These are phyloP conservation scores for Globodera ellingtonae DNA, from an alignment of 1,140 invertebrate genomes.

Conservation along the genomic window DNA sequence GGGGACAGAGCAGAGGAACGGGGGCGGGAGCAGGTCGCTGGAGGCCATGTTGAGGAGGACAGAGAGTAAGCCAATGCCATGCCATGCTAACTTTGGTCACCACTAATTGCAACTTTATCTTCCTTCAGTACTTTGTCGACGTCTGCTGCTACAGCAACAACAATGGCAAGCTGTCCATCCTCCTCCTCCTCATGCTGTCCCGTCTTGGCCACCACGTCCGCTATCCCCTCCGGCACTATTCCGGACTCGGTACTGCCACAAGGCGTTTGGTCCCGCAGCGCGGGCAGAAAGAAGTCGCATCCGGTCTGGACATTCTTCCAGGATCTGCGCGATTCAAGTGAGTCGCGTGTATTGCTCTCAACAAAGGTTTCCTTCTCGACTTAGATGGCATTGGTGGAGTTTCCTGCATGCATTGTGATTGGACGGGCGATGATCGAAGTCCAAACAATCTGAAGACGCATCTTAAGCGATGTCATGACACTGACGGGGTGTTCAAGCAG, in stretches of 20 bases:
- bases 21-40: neutral
- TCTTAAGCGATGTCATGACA: slow-evolving; percentile 54
- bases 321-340: slow-evolving; percentile 52
- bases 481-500: slow-evolving; percentile 52
- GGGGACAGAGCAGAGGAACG: neutral
- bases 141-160: neutral
- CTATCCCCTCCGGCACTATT: neutral
- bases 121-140: neutral
- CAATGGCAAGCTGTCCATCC: neutral
- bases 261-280: slow-evolving; percentile 37
- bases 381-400: slow-evolving; percentile 53
- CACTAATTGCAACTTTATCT: neutral
- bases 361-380: neutral
- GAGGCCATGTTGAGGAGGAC: neutral
- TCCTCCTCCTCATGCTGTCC: neutral
- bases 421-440: slow-evolving; percentile 53
- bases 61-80: neutral
- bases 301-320: slow-evolving; percentile 56
- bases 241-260: neutral
- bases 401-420: slow-evolving; percentile 47
- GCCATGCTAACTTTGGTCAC: too few relatives aligned
- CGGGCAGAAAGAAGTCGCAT: slow-evolving; percentile 56
- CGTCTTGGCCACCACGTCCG: neutral
- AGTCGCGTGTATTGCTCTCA: slow-evolving; percentile 38
- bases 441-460: slow-evolving; percentile 58